Percentiles rank a stretch among this genome's conserved stretches.
Evolutionary conservation across 2,797 vertebrate genomes (phyloP).

Genomic region (Diplodus puntazzo): DNA sequence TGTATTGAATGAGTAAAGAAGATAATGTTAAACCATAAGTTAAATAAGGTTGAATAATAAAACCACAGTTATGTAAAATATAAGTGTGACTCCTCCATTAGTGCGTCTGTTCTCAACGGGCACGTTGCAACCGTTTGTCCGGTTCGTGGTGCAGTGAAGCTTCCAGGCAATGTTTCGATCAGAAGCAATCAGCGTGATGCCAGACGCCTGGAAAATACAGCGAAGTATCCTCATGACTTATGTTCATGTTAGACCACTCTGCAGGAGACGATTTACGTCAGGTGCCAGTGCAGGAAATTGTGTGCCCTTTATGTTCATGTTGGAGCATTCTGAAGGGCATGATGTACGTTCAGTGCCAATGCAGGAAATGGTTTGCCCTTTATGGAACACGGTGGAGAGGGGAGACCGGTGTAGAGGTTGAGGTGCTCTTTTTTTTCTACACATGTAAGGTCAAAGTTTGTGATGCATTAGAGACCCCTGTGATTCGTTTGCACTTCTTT

Average conservation of each 20-base stretch:
- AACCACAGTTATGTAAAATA: background rate
- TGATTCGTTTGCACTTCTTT: background rate
- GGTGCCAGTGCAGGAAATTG: slow-evolving; percentile 8
- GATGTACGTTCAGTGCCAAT: background rate
- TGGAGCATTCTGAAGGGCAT: background rate
- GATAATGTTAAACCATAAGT: background rate
- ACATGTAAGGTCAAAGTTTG: background rate
- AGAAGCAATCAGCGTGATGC: background rate
- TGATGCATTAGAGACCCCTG: background rate
- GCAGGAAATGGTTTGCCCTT: slow-evolving; percentile 17
- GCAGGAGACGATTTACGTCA: background rate
- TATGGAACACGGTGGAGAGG: background rate
- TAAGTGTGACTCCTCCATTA: background rate
- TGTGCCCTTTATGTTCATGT: slow-evolving; percentile 4
- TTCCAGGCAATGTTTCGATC: slow-evolving; percentile 4
- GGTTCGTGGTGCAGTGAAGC: background rate
- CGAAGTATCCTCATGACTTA: background rate
- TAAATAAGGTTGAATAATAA: slow-evolving; percentile 3
- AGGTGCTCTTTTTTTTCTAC: background rate
- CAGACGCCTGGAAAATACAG: background rate
- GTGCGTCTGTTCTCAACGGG: background rate
- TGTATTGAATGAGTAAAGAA: background rate
- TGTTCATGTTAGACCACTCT: background rate
- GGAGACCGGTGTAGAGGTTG: background rate
- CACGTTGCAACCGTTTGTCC: background rate